Base-by-base conservation (phyloP, 2,797 vertebrate species). In the Natrix natrix region DNA sequence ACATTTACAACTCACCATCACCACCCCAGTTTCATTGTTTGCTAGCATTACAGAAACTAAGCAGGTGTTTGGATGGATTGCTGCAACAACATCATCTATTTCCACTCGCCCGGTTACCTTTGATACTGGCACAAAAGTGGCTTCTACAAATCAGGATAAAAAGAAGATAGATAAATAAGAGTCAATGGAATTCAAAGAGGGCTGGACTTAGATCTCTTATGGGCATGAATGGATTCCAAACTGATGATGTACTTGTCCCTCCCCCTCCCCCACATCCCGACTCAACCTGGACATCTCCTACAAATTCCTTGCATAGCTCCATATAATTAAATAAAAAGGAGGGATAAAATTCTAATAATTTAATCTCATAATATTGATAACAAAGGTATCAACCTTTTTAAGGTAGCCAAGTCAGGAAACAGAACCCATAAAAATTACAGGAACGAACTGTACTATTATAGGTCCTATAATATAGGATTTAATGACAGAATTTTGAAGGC, bases 31-130 rank as follows among this genome's bases (percentile, higher is more conserved):
- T 98, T 99, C 99, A 0, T 99, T 99, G 96, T 99, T 99, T 93
- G 99, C 99, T 96, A 99, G 91, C 99, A 99, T 99, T 94, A 99
- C 22, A 24, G 99, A 99, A 95, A 99, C 97, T 4, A 99, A 98
- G 97, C 99, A 99, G 0, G 99, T 99, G 97, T 98, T 97, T 0
- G 98, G 98, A 90, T 98, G 98, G 93, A 99, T 87, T 0, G 98
- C 98, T 0, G 98, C 98, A 0, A 99, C 92, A 60, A 99, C 12
- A 22, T 99, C 98, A 0, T 99, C 98, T 14, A 98, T 98, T 95
- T 99, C 99, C 1, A 98, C 98, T 16, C 54, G 97, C 4, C 98
- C 99, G 0, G 97, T 99, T 91, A 91, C 96, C 83, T 97, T 98
- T 88, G 99, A 99, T 96, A 99, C 98, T 0, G 98, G 97, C 93